A percentile compares a stretch with the other conserved stretches of the same genome.
Evolutionary conservation across 2,113 vertebrate species (phyloP).

Genomic region (Ammodytes dubius): DNA sequence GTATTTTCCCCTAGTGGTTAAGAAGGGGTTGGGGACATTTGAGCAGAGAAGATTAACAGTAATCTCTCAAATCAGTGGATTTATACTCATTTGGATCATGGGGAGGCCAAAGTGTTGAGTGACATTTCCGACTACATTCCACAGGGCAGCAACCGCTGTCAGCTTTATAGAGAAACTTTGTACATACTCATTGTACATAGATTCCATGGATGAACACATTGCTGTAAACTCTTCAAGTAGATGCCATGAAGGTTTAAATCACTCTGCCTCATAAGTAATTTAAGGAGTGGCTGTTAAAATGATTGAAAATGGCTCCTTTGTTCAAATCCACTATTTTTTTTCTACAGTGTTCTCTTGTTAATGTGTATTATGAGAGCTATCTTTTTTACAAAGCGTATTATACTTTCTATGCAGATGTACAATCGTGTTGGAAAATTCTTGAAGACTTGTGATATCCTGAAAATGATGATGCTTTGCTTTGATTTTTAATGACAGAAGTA

Average conservation of each 20-base stretch:
- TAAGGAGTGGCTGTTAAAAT: neutral
- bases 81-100: constrained; percentile 63
- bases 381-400: constrained; percentile 27
- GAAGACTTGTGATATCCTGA: constrained; percentile 44
- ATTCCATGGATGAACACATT: neutral
- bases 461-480: constrained; percentile 59
- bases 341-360: constrained; percentile 25
- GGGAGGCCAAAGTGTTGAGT: constrained; percentile 42
- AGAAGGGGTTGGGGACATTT: constrained; percentile 51
- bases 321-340: constrained; percentile 48
- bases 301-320: constrained; percentile 13
- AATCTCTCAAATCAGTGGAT: constrained; percentile 71
- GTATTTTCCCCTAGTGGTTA: constrained; percentile 38
- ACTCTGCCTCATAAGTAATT: constrained; percentile 4
- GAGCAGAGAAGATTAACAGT: constrained; percentile 66
- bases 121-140: constrained; percentile 57
- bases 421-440: constrained; percentile 39
- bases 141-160: constrained; percentile 5
- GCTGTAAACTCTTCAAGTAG: constrained; percentile 41
- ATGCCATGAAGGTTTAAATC: neutral
- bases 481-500: constrained; percentile 62
- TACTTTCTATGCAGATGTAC: constrained; percentile 33
- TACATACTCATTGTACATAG: neutral
- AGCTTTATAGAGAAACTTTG: neutral
- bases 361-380: constrained; percentile 24